Evolutionary conservation across 2,888 invertebrate genomes (phyloP), one percentile per base, ranked within the genome.

Genomic region (Andrena haemorrhoa): DNA sequence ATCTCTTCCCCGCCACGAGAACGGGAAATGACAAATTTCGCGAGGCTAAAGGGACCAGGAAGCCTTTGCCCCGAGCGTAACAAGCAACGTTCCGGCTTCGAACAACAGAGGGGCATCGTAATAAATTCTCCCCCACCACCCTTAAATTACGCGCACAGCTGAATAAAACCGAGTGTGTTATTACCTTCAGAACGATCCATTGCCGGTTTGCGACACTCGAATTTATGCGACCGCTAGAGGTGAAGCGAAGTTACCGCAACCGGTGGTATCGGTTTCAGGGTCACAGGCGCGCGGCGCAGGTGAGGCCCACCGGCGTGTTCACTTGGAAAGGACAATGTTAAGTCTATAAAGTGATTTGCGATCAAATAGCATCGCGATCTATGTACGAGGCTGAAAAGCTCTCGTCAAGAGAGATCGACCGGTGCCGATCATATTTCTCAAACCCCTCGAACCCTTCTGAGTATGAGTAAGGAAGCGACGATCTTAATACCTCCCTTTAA

Each of bases 211-310:
- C 82, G 80, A 80, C 80, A 75, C 75, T 75, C 80, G 80, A 82
- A 82, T 82, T 82, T 82, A 82, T 82, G 75, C 80, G 80, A 82
- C 75, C 82, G 72, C 82, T 68, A 60, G 64, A 75, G 68, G 72
- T 51, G 80, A 80, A 82, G 72, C 82, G 82, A 75, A 75, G 75
- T 82, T 82, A 82, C 80, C 75, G 72, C 82, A 80, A 80, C 75
- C 66, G 26, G 35, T 33, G 71, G 82, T 82, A 75, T 82, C 82
- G 82, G 75, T 80, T 82, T 82, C 82, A 82, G 75, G 82, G 80
- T 82, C 82, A 68, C 75, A 75, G 69, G 65, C 58, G 63, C 64
- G 69, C 75, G 71, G 49, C 58, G 68, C 82, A 75, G 72, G 75
- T 80, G 63, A 72, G 79, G 75, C 75, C 68, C 75, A 81, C 70